Evolutionary conservation across 2,113 vertebrate species (phyloP).

Genomic region (Semnornis frantzii): DNA sequence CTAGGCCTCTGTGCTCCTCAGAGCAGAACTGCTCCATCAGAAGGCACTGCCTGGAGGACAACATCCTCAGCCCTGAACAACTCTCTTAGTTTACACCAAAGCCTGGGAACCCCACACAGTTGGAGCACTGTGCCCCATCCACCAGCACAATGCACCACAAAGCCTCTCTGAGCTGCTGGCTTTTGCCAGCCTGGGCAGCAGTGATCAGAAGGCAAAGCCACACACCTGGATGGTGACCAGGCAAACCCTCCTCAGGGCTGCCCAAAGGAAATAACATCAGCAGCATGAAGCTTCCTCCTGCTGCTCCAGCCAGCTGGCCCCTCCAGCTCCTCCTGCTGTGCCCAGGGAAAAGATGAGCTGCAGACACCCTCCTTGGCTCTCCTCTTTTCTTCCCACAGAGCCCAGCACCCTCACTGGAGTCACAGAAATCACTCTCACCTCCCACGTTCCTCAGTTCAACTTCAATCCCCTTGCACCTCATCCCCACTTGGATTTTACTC

Average conservation of each 20-base stretch:
- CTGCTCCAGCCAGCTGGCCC: background rate
- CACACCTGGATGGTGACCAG: background rate
- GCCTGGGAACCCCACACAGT: accelerated
- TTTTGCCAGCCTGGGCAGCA: background rate
- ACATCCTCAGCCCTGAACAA: background rate
- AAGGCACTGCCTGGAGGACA: background rate
- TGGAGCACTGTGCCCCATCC: accelerated
- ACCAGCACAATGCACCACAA: background rate
- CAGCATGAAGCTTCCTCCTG: background rate
- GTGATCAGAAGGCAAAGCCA: background rate
- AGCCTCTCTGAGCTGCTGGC: no score
- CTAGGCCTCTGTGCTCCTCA: background rate
- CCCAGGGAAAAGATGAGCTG: background rate
- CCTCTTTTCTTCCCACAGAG: background rate
- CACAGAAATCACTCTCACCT: background rate
- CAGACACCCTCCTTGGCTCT: background rate
- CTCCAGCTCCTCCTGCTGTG: background rate
- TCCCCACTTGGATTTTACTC: background rate
- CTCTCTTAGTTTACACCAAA: background rate
- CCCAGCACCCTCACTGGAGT: no score
- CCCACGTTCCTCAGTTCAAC: background rate
- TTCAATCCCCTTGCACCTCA: background rate
- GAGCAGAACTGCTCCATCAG: background rate
- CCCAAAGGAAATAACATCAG: background rate
- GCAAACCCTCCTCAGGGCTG: background rate